A percentile compares a stretch with the other conserved stretches of the same genome.
These are phyloP conservation scores for Cottoperca gobio DNA, from an alignment of 2,797 vertebrate species.

Conservation along the genomic window DNA sequence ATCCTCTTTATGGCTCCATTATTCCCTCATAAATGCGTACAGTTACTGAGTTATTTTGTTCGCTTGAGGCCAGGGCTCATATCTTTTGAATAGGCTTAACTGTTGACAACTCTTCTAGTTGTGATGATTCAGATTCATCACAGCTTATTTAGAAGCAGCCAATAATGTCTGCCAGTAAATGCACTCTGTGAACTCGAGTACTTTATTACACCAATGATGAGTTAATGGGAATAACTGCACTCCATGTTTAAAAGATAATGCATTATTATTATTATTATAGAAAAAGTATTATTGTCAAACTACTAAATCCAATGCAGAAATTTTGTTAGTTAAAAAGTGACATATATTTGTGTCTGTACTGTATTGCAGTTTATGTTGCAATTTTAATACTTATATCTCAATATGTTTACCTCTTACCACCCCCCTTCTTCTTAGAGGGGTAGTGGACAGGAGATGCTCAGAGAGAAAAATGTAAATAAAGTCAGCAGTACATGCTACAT, in stretches of 20 bases:
- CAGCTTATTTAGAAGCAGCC: conserved; percentile 27
- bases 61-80: not conserved
- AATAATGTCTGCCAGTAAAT: conserved; percentile 35
- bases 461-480: too few relatives aligned
- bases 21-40: conserved; percentile 14
- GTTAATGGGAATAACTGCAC: conserved; percentile 9
- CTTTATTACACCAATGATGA: conserved; percentile 27
- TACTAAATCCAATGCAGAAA: not conserved
- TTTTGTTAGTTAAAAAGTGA: too few relatives aligned
- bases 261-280: not conserved
- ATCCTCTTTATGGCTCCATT: conserved; percentile 7
- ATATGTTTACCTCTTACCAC: not conserved
- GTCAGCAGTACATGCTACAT: too few relatives aligned
- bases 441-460: too few relatives aligned
- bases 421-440: too few relatives aligned
- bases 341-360: too few relatives aligned
- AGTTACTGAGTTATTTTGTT: conserved; percentile 21
- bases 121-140: conserved; percentile 41
- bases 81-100: conserved; percentile 24
- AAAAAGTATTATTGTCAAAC: not conserved
- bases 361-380: not conserved
- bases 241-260: not conserved
- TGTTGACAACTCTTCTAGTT: conserved; percentile 27
- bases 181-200: conserved; percentile 26
- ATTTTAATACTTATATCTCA: not conserved